phyloP scores from a whole-genome alignment of 2,113 vertebrate genomes.

The Sterrhoptilus dennistouni region DNA sequence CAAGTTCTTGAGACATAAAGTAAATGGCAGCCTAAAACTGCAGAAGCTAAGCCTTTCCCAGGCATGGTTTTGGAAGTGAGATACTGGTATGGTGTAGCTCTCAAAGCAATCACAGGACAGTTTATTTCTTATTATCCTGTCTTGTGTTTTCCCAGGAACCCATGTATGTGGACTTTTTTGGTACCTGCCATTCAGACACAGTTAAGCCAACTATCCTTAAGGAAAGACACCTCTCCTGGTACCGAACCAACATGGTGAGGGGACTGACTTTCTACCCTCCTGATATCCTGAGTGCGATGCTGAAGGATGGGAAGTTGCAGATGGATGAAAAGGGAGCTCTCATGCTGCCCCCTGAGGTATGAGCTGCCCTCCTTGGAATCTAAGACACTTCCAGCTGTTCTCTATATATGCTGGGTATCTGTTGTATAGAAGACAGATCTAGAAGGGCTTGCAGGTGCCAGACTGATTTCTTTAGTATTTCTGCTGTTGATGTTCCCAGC shows the following conservation, averaged over 20 bases:
- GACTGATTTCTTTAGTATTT: background rate
- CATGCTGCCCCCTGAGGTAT: slow-evolving; percentile 64
- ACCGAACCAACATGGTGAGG: slow-evolving; percentile 71
- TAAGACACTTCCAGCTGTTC: background rate
- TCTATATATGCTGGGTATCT: background rate
- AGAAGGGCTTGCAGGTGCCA: background rate
- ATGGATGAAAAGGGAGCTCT: slow-evolving; percentile 72
- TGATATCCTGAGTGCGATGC: slow-evolving; percentile 74
- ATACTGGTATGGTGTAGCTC: background rate
- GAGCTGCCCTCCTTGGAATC: background rate
- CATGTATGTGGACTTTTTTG: slow-evolving; percentile 87
- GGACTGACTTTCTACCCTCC: slow-evolving; percentile 79
- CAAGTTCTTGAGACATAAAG: background rate
- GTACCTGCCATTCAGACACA: slow-evolving; percentile 87
- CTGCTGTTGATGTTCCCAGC: background rate
- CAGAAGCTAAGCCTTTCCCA: background rate
- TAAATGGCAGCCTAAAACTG: background rate
- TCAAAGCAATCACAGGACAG: background rate
- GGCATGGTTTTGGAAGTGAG: background rate
- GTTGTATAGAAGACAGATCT: background rate
- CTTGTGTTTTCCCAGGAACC: slow-evolving; percentile 76
- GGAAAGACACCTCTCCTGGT: slow-evolving; percentile 79
- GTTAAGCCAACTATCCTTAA: slow-evolving; percentile 77
- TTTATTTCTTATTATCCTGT: background rate
- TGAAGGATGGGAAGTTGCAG: slow-evolving; percentile 69